These are phyloP conservation scores for Timandra comae DNA, from an alignment of 2,888 invertebrate genomes.

Conservation along the genomic window DNA sequence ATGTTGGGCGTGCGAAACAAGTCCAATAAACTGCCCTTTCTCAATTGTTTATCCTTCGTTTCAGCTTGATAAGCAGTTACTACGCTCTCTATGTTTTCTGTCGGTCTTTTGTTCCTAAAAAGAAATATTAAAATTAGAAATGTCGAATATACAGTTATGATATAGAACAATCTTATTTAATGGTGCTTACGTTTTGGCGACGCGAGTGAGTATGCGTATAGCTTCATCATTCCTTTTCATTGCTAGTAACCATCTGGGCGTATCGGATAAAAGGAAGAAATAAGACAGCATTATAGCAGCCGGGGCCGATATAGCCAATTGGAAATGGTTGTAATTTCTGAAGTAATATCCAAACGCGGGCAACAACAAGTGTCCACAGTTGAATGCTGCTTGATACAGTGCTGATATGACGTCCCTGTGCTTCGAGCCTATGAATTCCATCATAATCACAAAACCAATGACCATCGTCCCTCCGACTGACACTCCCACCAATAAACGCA, in stretches of 20 bases:
- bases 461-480: slow-evolving; percentile 91
- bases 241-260: slow-evolving; percentile 87
- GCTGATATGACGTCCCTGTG: slow-evolving; percentile 77
- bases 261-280: slow-evolving; percentile 84
- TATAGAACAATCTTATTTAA: no score
- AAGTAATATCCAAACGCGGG: slow-evolving; percentile 79
- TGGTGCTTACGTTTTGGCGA: slow-evolving; percentile 76
- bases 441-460: slow-evolving; percentile 74
- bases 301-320: slow-evolving; percentile 80
- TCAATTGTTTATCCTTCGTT: slow-evolving; percentile 41
- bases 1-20: slow-evolving; percentile 84
- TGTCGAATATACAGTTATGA: no score
- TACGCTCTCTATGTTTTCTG: slow-evolving; percentile 54
- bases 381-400: slow-evolving; percentile 82
- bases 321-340: slow-evolving; percentile 80
- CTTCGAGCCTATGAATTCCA: slow-evolving; percentile 80
- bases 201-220: slow-evolving; percentile 78
- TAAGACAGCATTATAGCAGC: slow-evolving; percentile 77
- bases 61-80: slow-evolving; percentile 53
- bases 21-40: slow-evolving; percentile 78
- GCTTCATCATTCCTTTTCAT: slow-evolving; percentile 82
- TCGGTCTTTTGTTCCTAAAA: slow-evolving; percentile 68
- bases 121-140: no score
- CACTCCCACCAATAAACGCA: slow-evolving; percentile 82
- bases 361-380: slow-evolving; percentile 80